phyloP scores from a whole-genome alignment of 30 jellyfish, hydroid and myxozoan species.

The Turritopsis rubra region DNA sequence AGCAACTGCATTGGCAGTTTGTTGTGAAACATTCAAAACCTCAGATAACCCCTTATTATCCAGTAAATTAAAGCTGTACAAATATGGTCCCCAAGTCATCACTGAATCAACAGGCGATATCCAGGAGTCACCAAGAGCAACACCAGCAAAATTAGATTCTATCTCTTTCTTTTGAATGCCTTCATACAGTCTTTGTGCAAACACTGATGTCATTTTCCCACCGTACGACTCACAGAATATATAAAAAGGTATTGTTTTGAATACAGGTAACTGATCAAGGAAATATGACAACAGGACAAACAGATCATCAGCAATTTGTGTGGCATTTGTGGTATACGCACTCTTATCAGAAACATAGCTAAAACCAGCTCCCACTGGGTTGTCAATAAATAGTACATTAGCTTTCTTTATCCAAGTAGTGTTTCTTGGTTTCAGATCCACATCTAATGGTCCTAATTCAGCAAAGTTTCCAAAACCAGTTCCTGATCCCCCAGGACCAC shows the following conservation, averaged over 20 bases:
- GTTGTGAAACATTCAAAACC: constrained; percentile 44
- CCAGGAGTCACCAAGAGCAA: constrained; percentile 93
- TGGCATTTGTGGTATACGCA: constrained; percentile 63
- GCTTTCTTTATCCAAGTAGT: constrained; percentile 70
- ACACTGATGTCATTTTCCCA: constrained; percentile 87
- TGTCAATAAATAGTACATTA: constrained; percentile 65
- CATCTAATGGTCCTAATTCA: constrained; percentile 83
- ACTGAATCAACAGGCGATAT: constrained; percentile 90
- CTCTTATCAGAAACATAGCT: constrained; percentile 61
- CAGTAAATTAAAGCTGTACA: constrained; percentile 61
- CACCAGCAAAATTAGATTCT: constrained; percentile 58
- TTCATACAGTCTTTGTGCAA: constrained; percentile 49
- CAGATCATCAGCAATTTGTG: constrained; percentile 83
- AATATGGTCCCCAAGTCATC: constrained; percentile 82
- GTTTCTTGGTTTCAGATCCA: constrained; percentile 50
- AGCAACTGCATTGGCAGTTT: constrained; percentile 42
- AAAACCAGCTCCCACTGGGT: constrained; percentile 92
- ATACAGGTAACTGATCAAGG: constrained; percentile 34
- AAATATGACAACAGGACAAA: constrained; percentile 43
- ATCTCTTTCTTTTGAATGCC: constrained; percentile 49
- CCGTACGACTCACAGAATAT: constrained; percentile 82
- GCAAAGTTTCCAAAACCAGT: constrained; percentile 79
- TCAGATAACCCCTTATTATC: constrained; percentile 38
- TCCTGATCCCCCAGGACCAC: constrained; percentile 95
- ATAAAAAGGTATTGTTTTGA: constrained; percentile 50